Evolutionary conservation across 2,113 vertebrate species (phyloP).

Genomic region (Calcarius ornatus): DNA sequence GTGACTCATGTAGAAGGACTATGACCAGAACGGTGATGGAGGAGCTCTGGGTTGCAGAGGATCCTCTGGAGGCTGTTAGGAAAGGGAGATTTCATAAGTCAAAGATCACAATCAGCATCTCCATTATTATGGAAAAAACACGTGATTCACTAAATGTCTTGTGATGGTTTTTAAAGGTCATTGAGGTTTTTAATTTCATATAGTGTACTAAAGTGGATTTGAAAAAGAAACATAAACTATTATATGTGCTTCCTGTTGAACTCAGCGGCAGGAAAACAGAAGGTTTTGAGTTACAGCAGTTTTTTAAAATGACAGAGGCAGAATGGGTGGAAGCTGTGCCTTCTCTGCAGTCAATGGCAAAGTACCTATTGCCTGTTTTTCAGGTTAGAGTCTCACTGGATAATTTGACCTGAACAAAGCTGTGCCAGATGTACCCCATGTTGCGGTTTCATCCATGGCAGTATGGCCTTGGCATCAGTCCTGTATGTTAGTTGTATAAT

Average conservation of each 20-base stretch:
- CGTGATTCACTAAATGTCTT: neutral
- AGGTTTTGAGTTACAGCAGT: slow-evolving; percentile 44
- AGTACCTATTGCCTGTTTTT: neutral
- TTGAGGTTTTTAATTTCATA: slow-evolving; percentile 57
- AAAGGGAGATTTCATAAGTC: neutral
- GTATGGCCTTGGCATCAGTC: neutral
- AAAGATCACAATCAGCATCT: neutral
- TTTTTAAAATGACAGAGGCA: slow-evolving; percentile 19
- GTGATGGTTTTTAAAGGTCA: slow-evolving; percentile 47
- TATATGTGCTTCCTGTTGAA: slow-evolving; percentile 56
- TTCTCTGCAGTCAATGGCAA: neutral
- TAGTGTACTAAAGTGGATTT: slow-evolving; percentile 18
- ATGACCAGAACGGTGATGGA: fast-evolving
- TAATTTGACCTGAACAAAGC: neutral
- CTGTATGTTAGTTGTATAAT: neutral
- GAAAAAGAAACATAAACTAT: slow-evolving; percentile 46
- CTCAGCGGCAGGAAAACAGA: neutral
- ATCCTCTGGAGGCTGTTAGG: neutral
- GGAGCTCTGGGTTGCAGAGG: neutral
- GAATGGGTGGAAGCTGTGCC: neutral
- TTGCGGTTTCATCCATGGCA: neutral
- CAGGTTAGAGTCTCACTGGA: neutral
- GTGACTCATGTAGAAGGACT: neutral
- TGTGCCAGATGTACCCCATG: neutral
- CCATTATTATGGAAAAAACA: slow-evolving; percentile 9